Percentiles rank a stretch among this genome's conserved stretches.
Conservation (phyloP, 2,888 invertebrate species). For the Diachrysia chrysitis region DNA sequence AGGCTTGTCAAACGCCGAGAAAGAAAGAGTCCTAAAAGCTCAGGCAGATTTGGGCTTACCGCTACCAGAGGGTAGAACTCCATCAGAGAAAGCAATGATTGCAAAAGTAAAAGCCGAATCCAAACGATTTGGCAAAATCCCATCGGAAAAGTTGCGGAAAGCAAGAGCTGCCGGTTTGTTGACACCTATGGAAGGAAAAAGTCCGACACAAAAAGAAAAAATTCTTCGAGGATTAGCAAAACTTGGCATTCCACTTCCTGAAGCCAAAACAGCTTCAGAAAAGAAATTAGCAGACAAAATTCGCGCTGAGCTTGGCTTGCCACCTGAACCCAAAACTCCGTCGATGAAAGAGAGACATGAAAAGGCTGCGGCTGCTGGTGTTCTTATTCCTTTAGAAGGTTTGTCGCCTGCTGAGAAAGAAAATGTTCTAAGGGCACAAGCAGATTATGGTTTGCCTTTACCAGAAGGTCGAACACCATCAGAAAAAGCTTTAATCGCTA, state of each 20-base stretch:
- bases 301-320: constrained; percentile 39
- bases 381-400: constrained; percentile 65
- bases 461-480: constrained; percentile 31
- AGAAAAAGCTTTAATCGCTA: constrained; percentile 27
- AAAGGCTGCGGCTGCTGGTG: constrained; percentile 61
- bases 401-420: constrained; percentile 55
- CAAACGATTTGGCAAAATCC: background rate
- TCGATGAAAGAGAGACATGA: constrained; percentile 59
- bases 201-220: constrained; percentile 7
- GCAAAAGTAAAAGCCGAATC: constrained; percentile 15
- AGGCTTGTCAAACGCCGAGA: constrained; percentile 50
- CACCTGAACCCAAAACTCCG: constrained; percentile 54
- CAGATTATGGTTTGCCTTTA: constrained; percentile 16
- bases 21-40: constrained; percentile 52
- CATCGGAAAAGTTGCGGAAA: constrained; percentile 19
- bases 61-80: constrained; percentile 58
- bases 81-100: constrained; percentile 45
- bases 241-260: constrained; percentile 42
- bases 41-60: constrained; percentile 54
- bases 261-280: constrained; percentile 37
- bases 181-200: constrained; percentile 36
- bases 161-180: constrained; percentile 16
- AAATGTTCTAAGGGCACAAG: constrained; percentile 25
- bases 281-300: constrained; percentile 27
- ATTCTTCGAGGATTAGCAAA: constrained; percentile 54